Base-by-base conservation (phyloP, 2,888 invertebrate species). In the Melanophora roralis region DNA sequence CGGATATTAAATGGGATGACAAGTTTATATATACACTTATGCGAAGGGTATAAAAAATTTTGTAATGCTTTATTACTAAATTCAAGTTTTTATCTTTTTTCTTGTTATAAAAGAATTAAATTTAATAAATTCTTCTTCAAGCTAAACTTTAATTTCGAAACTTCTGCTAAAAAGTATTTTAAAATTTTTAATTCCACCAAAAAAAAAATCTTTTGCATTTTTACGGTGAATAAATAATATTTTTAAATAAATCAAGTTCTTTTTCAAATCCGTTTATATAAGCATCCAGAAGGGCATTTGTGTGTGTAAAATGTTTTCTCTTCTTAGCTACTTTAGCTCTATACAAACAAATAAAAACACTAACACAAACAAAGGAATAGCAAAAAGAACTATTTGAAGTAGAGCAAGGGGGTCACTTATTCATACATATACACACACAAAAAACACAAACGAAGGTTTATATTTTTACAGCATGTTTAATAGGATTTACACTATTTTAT, bases 401-500 rank as follows among this genome's bases (percentile, higher is more conserved):
- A n/a, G n/a, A 27, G 11, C 14, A 3, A 19, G 1, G 12, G 32
- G 53, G 4, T 19, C 19, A 43, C 55, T 9, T n/a, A 38, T 7
- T 12, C 19, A 16, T 16, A 34, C 9, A 8, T 21, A 21, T 32
- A 38, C 16, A 60, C 27, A 36, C 64, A 65, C 34, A 6, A 8
- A 59, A 19, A 6, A n/a, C 1, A 40, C 12, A 21, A 60, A 57
- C 16, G 12, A 51, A n/a, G 62, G 62, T 76, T 76, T 80, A 80
- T 68, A 80, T 76, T 62, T 72, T 80, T 72, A 76, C 76, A 76
- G 55, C 72, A 72, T 80, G 62, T 72, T 76, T 80, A 80, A 80
- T 80, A 80, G 80, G 80, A 80, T 80, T 80, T 76, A 72, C 80
- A 76, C 72, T 68, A 67, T 76, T 76, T 76, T 76, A 76, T 80